phyloP scores from a whole-genome alignment of 1,140 invertebrate species.

The Oscheius sp. region DNA sequence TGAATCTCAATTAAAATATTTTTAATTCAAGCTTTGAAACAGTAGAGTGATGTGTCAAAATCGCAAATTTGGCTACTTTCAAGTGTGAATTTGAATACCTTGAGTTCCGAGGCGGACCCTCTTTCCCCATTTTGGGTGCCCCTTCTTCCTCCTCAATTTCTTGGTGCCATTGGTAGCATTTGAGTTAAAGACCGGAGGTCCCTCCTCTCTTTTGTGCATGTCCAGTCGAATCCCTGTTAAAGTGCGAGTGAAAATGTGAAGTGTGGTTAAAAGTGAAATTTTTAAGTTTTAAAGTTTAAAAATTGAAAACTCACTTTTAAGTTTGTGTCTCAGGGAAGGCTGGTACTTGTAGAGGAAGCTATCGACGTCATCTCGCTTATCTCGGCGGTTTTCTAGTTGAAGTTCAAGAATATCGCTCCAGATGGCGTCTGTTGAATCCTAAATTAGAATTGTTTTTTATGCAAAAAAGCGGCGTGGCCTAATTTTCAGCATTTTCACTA shows the following conservation, averaged over 20 bases:
- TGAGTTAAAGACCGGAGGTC: too few species aligned
- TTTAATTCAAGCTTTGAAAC: too few species aligned
- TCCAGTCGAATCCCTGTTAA: not conserved
- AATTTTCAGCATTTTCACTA: too few species aligned
- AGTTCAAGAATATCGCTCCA: not conserved
- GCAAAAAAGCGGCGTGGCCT: too few species aligned
- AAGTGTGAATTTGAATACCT: not conserved
- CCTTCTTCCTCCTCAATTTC: not conserved
- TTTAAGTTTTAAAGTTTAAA: not conserved
- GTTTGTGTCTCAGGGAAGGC: not conserved
- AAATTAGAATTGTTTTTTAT: too few species aligned
- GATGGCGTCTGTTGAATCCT: not conserved
- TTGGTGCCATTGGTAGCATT: not conserved
- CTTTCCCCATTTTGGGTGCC: not conserved
- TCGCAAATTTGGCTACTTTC: not conserved
- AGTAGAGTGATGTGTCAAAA: too few species aligned
- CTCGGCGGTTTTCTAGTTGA: not conserved
- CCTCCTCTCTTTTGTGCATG: not conserved
- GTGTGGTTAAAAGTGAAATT: not conserved
- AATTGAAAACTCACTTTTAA: not conserved
- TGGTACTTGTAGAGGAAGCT: not conserved
- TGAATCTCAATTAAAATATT: too few species aligned
- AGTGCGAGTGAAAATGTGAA: not conserved
- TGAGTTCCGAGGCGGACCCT: not conserved
- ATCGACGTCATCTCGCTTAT: not conserved